These are phyloP conservation scores for Lamprologus speciosus DNA, from an alignment of 2,113 vertebrate genomes.

Conservation along the genomic window DNA sequence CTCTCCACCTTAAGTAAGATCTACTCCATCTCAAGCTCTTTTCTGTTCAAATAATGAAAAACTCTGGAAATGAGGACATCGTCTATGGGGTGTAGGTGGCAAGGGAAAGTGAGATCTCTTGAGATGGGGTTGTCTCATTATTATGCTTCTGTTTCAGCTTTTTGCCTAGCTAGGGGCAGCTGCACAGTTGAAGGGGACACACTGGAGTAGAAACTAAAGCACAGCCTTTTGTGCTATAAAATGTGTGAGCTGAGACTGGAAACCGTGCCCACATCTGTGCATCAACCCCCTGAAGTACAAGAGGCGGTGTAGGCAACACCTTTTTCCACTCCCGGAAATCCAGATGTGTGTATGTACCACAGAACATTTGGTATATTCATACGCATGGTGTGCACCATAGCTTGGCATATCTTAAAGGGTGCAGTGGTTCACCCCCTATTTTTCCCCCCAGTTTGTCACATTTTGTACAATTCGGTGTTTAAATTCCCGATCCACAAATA, in stretches of 20 bases:
- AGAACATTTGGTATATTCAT: neutral
- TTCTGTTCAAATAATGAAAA: slow-evolving; percentile 40
- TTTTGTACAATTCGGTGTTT: neutral
- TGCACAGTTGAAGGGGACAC: slow-evolving; percentile 4
- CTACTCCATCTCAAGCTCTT: neutral
- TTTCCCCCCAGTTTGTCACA: neutral
- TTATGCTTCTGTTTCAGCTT: neutral
- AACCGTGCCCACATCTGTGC: slow-evolving; percentile 5
- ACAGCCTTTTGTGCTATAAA: neutral
- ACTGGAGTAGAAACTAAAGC: slow-evolving; percentile 15
- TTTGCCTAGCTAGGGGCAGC: slow-evolving; percentile 5
- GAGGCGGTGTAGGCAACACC: neutral
- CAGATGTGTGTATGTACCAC: neutral
- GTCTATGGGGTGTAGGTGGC: neutral
- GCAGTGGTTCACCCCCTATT: neutral
- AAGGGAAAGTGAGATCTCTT: neutral
- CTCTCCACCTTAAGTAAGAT: slow-evolving; percentile 41
- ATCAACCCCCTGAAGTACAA: slow-evolving; percentile 3
- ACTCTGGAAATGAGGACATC: slow-evolving; percentile 21
- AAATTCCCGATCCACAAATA: neutral
- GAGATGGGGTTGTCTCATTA: neutral
- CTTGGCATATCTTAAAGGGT: neutral
- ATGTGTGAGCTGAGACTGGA: neutral
- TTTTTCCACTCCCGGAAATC: neutral
- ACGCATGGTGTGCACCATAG: neutral